These are phyloP conservation scores for Orius laevigatus DNA, from an alignment of 1,140 invertebrate genomes.

Conservation along the genomic window DNA sequence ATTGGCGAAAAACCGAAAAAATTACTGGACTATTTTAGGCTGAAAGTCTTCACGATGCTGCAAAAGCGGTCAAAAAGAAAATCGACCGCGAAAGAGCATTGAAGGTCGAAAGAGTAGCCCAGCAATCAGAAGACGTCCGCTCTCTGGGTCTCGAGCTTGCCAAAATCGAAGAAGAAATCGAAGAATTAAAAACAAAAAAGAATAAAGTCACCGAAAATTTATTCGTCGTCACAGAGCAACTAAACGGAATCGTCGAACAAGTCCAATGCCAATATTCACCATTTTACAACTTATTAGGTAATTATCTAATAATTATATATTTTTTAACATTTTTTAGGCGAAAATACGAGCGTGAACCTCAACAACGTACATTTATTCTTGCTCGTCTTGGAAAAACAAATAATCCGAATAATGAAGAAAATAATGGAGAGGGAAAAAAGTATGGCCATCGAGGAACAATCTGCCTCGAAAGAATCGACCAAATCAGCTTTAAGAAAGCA, in stretches of 20 bases:
- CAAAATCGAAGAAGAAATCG: neutral
- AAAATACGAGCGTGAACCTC: too few species aligned
- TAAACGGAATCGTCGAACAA: neutral
- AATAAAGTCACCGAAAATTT: neutral
- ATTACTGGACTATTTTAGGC: too few species aligned
- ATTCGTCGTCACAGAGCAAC: neutral
- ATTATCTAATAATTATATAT: too few species aligned
- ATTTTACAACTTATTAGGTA: neutral
- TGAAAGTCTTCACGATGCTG: constrained; percentile 7
- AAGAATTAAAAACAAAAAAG: neutral
- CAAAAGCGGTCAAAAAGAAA: constrained; percentile 6
- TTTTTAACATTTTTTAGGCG: too few species aligned
- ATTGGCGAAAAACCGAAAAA: too few species aligned
- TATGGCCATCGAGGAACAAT: too few species aligned
- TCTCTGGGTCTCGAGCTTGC: neutral
- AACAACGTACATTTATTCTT: constrained; percentile 6
- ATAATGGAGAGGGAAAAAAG: too few species aligned
- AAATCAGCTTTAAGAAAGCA: too few species aligned
- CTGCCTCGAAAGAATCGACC: too few species aligned
- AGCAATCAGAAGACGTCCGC: constrained; percentile 3
- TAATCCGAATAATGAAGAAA: neutral
- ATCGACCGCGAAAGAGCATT: constrained; percentile 4
- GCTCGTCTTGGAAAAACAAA: constrained; percentile 6
- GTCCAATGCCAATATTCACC: neutral
- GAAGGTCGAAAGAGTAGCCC: constrained; percentile 4